Evolutionary conservation across 2,888 invertebrate genomes (phyloP), one percentile per base, ranked within the genome.

Genomic region (Acronicta aceris): DNA sequence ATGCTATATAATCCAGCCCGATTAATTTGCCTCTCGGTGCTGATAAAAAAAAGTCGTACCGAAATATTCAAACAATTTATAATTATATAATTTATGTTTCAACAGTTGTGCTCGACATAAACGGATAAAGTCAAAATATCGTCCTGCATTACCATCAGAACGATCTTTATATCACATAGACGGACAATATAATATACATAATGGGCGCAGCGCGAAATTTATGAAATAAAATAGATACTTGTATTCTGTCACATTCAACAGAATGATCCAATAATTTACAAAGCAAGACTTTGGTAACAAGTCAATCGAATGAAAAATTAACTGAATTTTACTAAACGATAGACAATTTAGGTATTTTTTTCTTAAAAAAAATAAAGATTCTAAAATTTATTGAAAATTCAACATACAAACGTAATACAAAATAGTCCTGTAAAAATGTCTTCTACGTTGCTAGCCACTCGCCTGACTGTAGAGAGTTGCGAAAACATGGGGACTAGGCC

Each of bases 61-160:
- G 1, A 42, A 49, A 62, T 56, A 61, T 64, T 64, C 42, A 69
- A 74, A 71, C 71, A 65, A 61, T 63, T 69, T 70, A 59, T 59
- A 57, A 54, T 58, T 33, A 64, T 51, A 75, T 71, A 66, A 71
- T 74, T 68, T 51, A 68, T 66, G 46, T 69, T 62, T 67, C 43
- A 72, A 74, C 65, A 76, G 56, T 72, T 76, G 72, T 74, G 74
- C 61, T 58, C 51, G 55, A 71, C 70, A 55, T 47, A 58, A 46
- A 57, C 25, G 53, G 38, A 30, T 49, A 60, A 58, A 36, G 53
- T 65, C 47, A 52, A 57, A 59, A 40, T 58, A 25, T 40, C 43
- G 59, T 70, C 63, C 45, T 17, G 56, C 52, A n/a, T n/a, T 54
- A 55, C 12, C 36, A 58, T 41, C 53, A 46, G 40, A 17, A 47